These are phyloP conservation scores for Synergus laeviventris DNA, from an alignment of 2,888 invertebrate genomes.

Conservation along the genomic window DNA sequence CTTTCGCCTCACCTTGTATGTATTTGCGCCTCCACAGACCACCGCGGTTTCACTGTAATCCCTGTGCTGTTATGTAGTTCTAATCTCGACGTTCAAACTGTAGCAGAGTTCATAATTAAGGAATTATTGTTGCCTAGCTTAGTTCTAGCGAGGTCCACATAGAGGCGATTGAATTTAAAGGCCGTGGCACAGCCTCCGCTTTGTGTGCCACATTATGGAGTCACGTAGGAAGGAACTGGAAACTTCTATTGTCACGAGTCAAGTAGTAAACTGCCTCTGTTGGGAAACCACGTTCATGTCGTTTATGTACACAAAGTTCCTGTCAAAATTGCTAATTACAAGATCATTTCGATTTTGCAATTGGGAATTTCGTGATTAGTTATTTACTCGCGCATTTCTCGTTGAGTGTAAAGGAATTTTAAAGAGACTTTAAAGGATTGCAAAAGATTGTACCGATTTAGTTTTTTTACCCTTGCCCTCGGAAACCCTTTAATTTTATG, in stretches of 20 bases:
- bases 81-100: slow-evolving; percentile 17
- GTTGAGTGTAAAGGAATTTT: too few relatives aligned
- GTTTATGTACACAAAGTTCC: not conserved
- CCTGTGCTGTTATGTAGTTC: slow-evolving; percentile 20
- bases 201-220: not conserved
- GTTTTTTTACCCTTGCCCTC: not conserved
- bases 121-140: slow-evolving; percentile 23
- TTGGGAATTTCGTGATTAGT: not conserved
- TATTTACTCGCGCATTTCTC: too few relatives aligned
- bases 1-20: slow-evolving; percentile 14
- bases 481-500: slow-evolving; percentile 6
- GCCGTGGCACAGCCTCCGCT: slow-evolving; percentile 4
- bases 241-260: slow-evolving; percentile 23
- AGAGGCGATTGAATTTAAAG: slow-evolving; percentile 12
- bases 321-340: not conserved
- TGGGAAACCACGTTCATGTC: slow-evolving; percentile 7
- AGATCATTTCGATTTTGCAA: not conserved
- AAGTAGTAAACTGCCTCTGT: slow-evolving; percentile 28
- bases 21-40: slow-evolving; percentile 41
- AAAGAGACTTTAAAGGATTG: too few relatives aligned
- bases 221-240: slow-evolving; percentile 11
- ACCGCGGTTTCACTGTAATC: slow-evolving; percentile 20
- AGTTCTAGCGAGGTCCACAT: slow-evolving; percentile 11
- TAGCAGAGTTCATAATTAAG: slow-evolving; percentile 32
- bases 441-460: too few relatives aligned